Evolutionary conservation across 2,888 invertebrate species (phyloP).

Genomic region (Drosophila testacea): DNA sequence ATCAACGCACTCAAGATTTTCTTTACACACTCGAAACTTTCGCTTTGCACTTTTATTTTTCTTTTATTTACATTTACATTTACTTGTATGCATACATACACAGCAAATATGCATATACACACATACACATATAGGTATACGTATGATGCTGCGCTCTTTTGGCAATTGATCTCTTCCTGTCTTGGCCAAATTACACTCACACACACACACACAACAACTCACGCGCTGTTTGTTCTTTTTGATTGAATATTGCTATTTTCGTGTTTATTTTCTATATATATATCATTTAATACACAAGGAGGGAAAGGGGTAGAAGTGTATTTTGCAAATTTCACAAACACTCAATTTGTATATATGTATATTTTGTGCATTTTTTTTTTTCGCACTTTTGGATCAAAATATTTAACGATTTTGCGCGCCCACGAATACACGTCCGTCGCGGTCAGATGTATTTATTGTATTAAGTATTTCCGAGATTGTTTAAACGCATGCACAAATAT

Average conservation of each 20-base stretch:
- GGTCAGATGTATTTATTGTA: constrained; percentile 28
- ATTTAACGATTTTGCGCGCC: constrained; percentile 49
- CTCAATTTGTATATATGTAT: constrained; percentile 14
- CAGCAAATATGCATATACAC: neutral
- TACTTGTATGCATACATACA: constrained; percentile 15
- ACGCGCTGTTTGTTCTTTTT: constrained; percentile 63
- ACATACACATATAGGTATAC: constrained; percentile 11
- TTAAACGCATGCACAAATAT: constrained; percentile 2
- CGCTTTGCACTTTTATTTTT: constrained; percentile 74
- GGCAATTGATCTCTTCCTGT: constrained; percentile 71
- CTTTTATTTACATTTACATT: constrained; percentile 46
- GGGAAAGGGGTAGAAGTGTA: constrained; percentile 1
- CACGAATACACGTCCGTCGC: constrained; percentile 30
- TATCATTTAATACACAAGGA: constrained; percentile 11
- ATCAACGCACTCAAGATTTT: constrained; percentile 45
- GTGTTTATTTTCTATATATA: constrained; percentile 45
- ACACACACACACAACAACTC: constrained; percentile 20
- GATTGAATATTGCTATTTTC: constrained; percentile 72
- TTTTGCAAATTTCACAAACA: constrained; percentile 46
- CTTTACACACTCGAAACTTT: constrained; percentile 66
- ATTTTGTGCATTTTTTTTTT: constrained; percentile 41
- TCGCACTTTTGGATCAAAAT: constrained; percentile 48
- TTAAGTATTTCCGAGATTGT: constrained; percentile 4
- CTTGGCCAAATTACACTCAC: constrained; percentile 47
- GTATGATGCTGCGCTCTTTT: constrained; percentile 45